Percentiles rank a stretch among this genome's conserved stretches.
Evolutionary conservation across 2,113 vertebrate species (phyloP).

Genomic region (Urocolius indicus): DNA sequence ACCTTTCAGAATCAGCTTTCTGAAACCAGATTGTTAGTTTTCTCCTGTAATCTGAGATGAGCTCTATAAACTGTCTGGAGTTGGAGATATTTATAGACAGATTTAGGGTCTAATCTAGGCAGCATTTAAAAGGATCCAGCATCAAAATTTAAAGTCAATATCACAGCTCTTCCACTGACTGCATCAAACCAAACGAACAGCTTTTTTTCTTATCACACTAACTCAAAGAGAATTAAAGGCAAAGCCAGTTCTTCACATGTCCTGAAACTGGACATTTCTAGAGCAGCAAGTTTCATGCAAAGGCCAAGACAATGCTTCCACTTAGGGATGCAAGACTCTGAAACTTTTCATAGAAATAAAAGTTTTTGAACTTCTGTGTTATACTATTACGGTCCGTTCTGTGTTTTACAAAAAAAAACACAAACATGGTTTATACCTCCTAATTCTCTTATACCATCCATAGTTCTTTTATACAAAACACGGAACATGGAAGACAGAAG

Average conservation of each 20-base stretch:
- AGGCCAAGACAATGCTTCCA: background rate
- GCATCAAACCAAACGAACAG: background rate
- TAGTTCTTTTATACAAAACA: background rate
- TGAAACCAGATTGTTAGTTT: background rate
- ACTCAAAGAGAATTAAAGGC: background rate
- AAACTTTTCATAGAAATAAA: background rate
- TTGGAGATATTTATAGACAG: background rate
- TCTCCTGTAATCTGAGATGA: conserved; percentile 1
- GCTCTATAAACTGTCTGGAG: background rate
- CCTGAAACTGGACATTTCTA: background rate
- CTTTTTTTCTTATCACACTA: background rate
- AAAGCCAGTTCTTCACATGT: accelerated
- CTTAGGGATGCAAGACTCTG: background rate
- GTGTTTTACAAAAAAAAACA: background rate
- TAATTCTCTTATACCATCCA: no score
- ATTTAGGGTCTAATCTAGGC: background rate
- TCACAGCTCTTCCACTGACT: background rate
- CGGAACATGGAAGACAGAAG: background rate
- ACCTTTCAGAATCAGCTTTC: background rate
- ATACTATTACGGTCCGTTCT: accelerated
- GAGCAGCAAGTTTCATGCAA: background rate
- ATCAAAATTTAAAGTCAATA: background rate
- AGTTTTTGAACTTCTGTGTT: background rate
- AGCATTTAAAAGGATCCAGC: background rate
- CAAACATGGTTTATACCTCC: accelerated